Conservation (phyloP, 2,113 vertebrate species). For the Okapia johnstoni region DNA sequence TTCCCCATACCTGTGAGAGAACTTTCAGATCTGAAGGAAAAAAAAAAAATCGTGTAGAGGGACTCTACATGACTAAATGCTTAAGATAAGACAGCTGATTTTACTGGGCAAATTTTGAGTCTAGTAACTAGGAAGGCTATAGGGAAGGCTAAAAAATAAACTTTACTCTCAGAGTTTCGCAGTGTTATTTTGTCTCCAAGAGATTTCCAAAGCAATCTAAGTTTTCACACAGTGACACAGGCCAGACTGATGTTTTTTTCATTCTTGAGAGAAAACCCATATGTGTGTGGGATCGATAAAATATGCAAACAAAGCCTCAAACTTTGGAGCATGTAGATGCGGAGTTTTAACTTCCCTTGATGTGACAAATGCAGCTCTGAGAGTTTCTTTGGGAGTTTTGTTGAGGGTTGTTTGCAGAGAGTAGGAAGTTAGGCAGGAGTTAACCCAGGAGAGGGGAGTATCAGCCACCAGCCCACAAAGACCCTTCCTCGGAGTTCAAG, state of each 20-base stretch:
- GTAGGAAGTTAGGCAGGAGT: neutral
- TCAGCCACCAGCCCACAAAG: neutral
- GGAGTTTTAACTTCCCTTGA: slow-evolving; percentile 37
- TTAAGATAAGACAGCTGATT: slow-evolving; percentile 59
- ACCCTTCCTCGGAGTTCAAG: neutral
- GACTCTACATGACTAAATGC: slow-evolving; percentile 45
- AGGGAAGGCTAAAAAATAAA: slow-evolving; percentile 58
- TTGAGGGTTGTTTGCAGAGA: slow-evolving; percentile 21
- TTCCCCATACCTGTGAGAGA: neutral
- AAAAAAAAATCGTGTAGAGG: slow-evolving; percentile 64
- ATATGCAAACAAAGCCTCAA: neutral
- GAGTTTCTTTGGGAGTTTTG: slow-evolving; percentile 31
- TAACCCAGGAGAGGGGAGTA: neutral
- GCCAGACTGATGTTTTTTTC: neutral
- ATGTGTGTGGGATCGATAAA: neutral
- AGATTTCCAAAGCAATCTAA: slow-evolving; percentile 37
- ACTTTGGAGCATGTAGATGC: neutral
- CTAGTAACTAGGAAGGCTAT: slow-evolving; percentile 19
- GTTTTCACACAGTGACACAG: slow-evolving; percentile 19
- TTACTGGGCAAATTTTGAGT: slow-evolving; percentile 49
- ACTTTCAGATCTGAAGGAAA: slow-evolving; percentile 21
- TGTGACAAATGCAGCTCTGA: neutral
- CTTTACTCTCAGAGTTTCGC: slow-evolving; percentile 12
- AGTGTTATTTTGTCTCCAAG: slow-evolving; percentile 41
- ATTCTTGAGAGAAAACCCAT: neutral